Percentiles rank a stretch among this genome's conserved stretches.
Evolutionary conservation across 2,888 invertebrate species (phyloP).

Genomic region (Archips crataeganus): DNA sequence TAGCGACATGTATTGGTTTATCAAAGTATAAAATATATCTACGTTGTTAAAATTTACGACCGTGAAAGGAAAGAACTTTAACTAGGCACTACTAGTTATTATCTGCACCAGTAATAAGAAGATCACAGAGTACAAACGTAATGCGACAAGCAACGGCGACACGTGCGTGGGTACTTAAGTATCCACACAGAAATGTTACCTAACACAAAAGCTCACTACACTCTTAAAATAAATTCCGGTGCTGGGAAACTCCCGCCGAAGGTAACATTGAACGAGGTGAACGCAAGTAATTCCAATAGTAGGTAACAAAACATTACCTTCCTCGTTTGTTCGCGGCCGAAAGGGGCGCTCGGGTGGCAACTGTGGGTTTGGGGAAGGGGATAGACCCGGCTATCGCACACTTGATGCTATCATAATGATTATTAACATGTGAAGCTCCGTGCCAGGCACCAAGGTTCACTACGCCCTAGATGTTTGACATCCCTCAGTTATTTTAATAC

Average conservation of each 20-base stretch:
- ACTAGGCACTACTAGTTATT: background rate
- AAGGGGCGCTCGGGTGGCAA: constrained; percentile 43
- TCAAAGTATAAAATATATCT: too few relatives aligned
- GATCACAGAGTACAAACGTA: background rate
- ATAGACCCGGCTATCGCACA: constrained; percentile 78
- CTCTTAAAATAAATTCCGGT: constrained; percentile 54
- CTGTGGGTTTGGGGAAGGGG: constrained; percentile 60
- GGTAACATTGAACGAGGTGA: constrained; percentile 50
- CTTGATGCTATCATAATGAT: constrained; percentile 86
- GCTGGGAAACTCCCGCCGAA: constrained; percentile 55
- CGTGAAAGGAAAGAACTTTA: background rate
- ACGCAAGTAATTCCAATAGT: constrained; percentile 55
- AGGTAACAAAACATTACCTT: constrained; percentile 49
- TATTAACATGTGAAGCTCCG: constrained; percentile 83
- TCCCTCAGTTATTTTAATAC: constrained; percentile 85
- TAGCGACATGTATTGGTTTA: too few relatives aligned
- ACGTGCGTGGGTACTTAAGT: background rate
- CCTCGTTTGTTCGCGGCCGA: constrained; percentile 48
- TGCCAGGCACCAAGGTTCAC: constrained; percentile 77
- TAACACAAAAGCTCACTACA: constrained; percentile 50
- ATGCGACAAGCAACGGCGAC: background rate
- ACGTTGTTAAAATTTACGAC: background rate
- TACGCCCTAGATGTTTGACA: constrained; percentile 83
- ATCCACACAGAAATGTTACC: constrained; percentile 38
- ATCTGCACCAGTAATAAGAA: background rate